Conservation (phyloP, 2,113 vertebrate species). For the Cololabis saira region DNA sequence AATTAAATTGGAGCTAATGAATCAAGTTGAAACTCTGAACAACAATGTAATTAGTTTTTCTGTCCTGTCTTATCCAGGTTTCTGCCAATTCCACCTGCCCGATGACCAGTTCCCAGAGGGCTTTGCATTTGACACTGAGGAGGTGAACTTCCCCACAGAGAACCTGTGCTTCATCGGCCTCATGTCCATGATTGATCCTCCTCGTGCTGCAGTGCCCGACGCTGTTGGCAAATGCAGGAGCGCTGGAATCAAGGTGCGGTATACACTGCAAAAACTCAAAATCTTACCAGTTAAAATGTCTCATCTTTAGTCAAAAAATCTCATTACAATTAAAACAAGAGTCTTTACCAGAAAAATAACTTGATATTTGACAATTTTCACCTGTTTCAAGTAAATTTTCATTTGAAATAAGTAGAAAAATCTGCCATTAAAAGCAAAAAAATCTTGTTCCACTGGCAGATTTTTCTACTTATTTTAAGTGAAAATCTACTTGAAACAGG, state of each 20-base stretch:
- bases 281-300: too few relatives aligned
- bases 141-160: slow-evolving; percentile 89
- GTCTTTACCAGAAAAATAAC: too few relatives aligned
- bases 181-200: slow-evolving; percentile 95
- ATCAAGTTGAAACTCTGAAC: background rate
- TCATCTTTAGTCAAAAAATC: too few relatives aligned
- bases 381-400: too few relatives aligned
- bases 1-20: background rate
- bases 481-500: too few relatives aligned
- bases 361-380: too few relatives aligned
- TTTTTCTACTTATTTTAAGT: too few relatives aligned
- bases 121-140: slow-evolving; percentile 88
- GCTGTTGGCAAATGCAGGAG: slow-evolving; percentile 95
- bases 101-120: slow-evolving; percentile 87
- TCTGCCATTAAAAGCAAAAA: too few relatives aligned
- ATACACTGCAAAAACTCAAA: too few relatives aligned
- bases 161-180: slow-evolving; percentile 94
- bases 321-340: too few relatives aligned
- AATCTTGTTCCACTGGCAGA: too few relatives aligned
- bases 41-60: background rate
- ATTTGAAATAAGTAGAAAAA: too few relatives aligned
- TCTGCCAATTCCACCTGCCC: slow-evolving; percentile 87
- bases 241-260: slow-evolving; percentile 89
- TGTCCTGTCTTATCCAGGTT: slow-evolving; percentile 75
- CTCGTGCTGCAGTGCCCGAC: slow-evolving; percentile 88